Base-by-base conservation (phyloP, 2,797 vertebrate genomes). In the Chiroxiphia lanceolata region DNA sequence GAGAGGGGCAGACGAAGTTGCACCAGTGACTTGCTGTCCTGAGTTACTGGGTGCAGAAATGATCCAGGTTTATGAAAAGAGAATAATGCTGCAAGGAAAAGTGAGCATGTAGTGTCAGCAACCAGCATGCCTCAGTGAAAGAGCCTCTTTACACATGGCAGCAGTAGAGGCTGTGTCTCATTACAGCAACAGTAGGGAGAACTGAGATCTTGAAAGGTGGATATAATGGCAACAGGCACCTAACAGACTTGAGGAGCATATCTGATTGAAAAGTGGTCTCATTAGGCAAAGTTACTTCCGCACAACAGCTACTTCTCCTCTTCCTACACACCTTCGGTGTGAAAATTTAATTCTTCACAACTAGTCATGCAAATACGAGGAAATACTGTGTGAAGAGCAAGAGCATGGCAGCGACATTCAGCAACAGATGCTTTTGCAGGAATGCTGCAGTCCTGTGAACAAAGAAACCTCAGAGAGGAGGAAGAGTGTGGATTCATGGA, bases 31-130 rank as follows among this genome's bases (percentile, higher is more conserved):
- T 51, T 45, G 31, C 16, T 3, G 2, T 56, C 76, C 42, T 59
- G 53, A 81, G 18, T 61, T 83, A 12, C 50, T 64, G 10, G 2
- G 13, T 23, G 27, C 23, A 80, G 53, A 70, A 90, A 47, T 1
- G 2, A 56, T 71, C 33, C 6, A 63, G 25, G 21, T 80, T 76
- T 67, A 29, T 34, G 34, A 65, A 78, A 63, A 33, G 25, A 40
- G 22, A 27, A 87, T 29, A 82, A 38, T 0, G 0, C 18, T 74
- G 19, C 22, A 77, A 86, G 54, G 26, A 64, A 72, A 82, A 76
- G 27, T 0, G 0, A 79, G 14, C 0, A 0, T 13, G 14, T 34
- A 33, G 20, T 36, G n/a, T 67, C 44, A 85, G 50, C 54, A 29
- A 13, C 40, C 54, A 75, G 4, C 1, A 1, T 11, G 42, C 8